Percentiles rank a stretch among this genome's conserved stretches.
These are phyloP conservation scores for Calliphora vomitoria DNA, from an alignment of 2,888 invertebrate species.

Conservation along the genomic window DNA sequence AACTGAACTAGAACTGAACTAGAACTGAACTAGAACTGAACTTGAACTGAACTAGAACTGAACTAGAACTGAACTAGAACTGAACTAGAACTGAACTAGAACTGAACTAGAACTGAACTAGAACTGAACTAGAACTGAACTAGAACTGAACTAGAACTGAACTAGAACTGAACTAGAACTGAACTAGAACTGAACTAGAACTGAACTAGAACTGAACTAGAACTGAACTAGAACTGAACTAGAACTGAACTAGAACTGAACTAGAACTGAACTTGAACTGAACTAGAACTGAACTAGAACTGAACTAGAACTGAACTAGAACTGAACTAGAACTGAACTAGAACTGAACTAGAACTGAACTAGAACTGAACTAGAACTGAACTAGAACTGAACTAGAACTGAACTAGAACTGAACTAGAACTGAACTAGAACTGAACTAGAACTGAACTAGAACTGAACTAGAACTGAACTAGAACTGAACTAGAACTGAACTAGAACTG, in stretches of 20 bases:
- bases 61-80: too few species aligned
- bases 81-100: neutral
- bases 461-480: neutral
- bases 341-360: neutral
- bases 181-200: neutral
- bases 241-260: slow-evolving; percentile 2
- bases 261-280: neutral
- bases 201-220: neutral
- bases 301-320: neutral
- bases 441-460: neutral
- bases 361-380: neutral
- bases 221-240: neutral
- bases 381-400: neutral
- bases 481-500: neutral
- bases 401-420: neutral
- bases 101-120: slow-evolving; percentile 7
- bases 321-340: neutral
- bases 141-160: slow-evolving; percentile 6
- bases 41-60: too few species aligned
- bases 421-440: neutral
- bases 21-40: neutral
- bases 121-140: slow-evolving; percentile 7
- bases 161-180: neutral
- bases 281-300: neutral
- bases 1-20: slow-evolving; percentile 1